Evolutionary conservation across 1,140 invertebrate species (phyloP).

Genomic region (Drepana arcuata): DNA sequence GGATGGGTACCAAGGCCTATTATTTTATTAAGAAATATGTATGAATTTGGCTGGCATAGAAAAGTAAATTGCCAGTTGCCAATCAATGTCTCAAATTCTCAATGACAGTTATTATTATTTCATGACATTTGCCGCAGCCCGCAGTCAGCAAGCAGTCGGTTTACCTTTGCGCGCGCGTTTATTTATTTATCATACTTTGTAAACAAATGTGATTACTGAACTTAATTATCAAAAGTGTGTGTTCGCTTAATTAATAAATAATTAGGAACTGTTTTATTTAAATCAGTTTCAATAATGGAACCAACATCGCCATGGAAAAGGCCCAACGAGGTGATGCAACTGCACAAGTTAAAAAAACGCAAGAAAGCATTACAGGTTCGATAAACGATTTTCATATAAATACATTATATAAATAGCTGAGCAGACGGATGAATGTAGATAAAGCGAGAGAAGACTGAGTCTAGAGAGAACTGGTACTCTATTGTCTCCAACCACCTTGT

Average conservation of each 20-base stretch:
- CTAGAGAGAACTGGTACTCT: too few relatives aligned
- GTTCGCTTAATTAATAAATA: background rate
- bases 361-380: constrained; percentile 80
- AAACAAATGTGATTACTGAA: constrained; percentile 2
- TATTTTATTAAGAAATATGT: too few relatives aligned
- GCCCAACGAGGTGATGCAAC: constrained; percentile 76
- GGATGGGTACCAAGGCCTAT: too few relatives aligned
- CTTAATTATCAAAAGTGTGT: background rate
- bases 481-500: too few relatives aligned
- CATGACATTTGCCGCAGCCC: too few relatives aligned
- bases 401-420: constrained; percentile 2
- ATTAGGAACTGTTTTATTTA: constrained; percentile 2
- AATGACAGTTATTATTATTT: too few relatives aligned
- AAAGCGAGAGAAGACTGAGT: too few relatives aligned
- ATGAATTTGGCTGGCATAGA: too few relatives aligned
- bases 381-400: background rate
- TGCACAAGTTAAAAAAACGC: constrained; percentile 78
- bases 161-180: too few relatives aligned
- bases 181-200: background rate
- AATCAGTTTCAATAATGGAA: constrained; percentile 45
- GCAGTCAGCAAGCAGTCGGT: too few relatives aligned
- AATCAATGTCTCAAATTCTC: too few relatives aligned
- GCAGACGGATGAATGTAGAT: background rate
- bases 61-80: too few relatives aligned
- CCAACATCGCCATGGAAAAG: constrained; percentile 66